Evolutionary conservation across 2,888 invertebrate genomes (phyloP), one percentile per base, ranked within the genome.

Genomic region (Leucophenga montana): DNA sequence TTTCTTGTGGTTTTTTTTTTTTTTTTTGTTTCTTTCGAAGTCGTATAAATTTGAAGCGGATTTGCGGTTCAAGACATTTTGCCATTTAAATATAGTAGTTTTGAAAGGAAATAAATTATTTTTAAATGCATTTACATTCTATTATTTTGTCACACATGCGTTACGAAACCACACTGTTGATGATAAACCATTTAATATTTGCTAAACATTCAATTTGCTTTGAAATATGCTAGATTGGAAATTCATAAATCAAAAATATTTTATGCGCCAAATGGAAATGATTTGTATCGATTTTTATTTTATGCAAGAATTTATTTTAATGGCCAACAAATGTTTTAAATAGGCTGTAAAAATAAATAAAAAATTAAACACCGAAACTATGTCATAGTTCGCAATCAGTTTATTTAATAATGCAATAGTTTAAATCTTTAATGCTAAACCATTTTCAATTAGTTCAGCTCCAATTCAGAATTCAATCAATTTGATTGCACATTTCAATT

Each of bases 381-480:
- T 27, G 27, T 27, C 27, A 27, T 27, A 27, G 27, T 27, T 27
- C 2, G 27, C 27, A 27, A 4, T 27, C 27, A 27, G 27, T 27
- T 4, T n/a, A n/a, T 27, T 27, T 27, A 27, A 54, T 54, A 54
- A 18, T 14, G 14, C 8, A n/a, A 57, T 13, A 27, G 13, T 4
- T 62, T 46, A 64, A 64, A 64, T 64, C 11, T 64, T 71, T 68
- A 66, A 68, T 61, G 61, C 44, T n/a, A 46, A 20, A 48, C 14
- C 5, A 71, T 77, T 79, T 78, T 84, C 85, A 83, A 83, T 83
- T 85, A 84, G 85, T 83, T 82, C 79, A 75, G 83, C 76, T 84
- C 84, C 75, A 83, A 79, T 84, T 82, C 13, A 16, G 53, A 59
- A 61, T 68, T 46, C 61, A 68, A 68, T 68, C 67, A 50, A 68